Conservation (phyloP, 2,888 invertebrate species). For the Hydriomena furcata region DNA sequence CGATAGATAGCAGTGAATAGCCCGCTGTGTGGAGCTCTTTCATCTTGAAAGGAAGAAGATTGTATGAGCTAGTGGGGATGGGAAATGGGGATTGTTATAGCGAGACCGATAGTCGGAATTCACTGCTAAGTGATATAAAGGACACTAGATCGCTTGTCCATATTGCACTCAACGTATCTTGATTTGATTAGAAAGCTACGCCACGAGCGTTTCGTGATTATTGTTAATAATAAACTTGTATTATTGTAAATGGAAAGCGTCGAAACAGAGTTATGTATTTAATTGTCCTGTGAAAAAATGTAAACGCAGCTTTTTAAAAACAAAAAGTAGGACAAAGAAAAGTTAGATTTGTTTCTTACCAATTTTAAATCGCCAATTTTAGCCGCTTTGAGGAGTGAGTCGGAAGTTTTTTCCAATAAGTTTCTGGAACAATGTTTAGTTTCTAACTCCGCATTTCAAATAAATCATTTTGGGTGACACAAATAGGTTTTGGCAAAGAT, state of each 20-base stretch:
- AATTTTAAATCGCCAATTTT: constrained; percentile 91
- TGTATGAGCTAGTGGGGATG: neutral
- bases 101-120: no score
- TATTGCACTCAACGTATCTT: no score
- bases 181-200: no score
- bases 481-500: neutral
- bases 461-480: neutral
- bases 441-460: neutral
- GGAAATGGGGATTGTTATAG: no score
- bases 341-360: constrained; percentile 73
- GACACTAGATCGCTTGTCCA: no score
- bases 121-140: no score
- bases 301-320: constrained; percentile 2
- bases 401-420: constrained; percentile 91
- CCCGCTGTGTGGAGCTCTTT: constrained; percentile 93
- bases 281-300: no score
- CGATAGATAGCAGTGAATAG: constrained; percentile 91
- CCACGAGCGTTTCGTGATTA: no score
- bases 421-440: constrained; percentile 84
- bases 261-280: no score
- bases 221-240: no score
- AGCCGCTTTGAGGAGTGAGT: constrained; percentile 91
- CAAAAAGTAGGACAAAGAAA: neutral
- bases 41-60: constrained; percentile 76
- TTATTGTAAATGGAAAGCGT: no score